Conservation (phyloP, 2,113 vertebrate species). For the Pimephales promelas region DNA sequence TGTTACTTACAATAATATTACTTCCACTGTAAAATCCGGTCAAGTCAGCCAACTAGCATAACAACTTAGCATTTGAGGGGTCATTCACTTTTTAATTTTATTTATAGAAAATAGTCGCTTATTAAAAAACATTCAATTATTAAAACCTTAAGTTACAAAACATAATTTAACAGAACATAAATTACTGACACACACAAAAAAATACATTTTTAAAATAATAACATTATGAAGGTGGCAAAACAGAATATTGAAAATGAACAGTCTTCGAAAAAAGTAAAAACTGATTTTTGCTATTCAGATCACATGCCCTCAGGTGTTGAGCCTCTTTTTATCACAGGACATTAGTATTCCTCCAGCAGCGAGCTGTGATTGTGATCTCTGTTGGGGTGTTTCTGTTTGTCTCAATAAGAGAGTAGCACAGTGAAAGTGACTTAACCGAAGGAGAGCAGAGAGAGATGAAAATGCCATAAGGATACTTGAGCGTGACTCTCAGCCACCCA, state of each 20-base stretch:
- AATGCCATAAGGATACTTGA: conserved; percentile 45
- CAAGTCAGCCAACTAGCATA: too few relatives aligned
- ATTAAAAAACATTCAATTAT: background rate
- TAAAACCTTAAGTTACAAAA: background rate
- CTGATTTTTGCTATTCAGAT: background rate
- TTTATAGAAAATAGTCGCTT: background rate
- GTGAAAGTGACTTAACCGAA: conserved; percentile 9
- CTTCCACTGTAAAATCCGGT: too few relatives aligned
- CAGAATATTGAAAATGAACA: background rate
- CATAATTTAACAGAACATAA: background rate
- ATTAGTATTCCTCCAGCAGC: background rate
- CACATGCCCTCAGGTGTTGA: conserved; percentile 5
- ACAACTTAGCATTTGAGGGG: too few relatives aligned
- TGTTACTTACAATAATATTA: background rate
- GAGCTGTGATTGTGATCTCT: conserved; percentile 14
- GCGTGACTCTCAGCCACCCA: conserved; percentile 37
- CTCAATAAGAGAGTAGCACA: conserved; percentile 31
- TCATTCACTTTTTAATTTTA: background rate
- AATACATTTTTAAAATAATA: too few relatives aligned
- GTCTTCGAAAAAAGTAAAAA: background rate
- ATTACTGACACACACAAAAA: background rate
- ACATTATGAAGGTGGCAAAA: background rate
- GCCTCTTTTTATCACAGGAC: conserved; percentile 2
- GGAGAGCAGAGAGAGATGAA: conserved; percentile 1
- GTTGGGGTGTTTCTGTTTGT: conserved; percentile 19